Base-by-base conservation (phyloP, 2,888 invertebrate species). In the Sericinus montela region DNA sequence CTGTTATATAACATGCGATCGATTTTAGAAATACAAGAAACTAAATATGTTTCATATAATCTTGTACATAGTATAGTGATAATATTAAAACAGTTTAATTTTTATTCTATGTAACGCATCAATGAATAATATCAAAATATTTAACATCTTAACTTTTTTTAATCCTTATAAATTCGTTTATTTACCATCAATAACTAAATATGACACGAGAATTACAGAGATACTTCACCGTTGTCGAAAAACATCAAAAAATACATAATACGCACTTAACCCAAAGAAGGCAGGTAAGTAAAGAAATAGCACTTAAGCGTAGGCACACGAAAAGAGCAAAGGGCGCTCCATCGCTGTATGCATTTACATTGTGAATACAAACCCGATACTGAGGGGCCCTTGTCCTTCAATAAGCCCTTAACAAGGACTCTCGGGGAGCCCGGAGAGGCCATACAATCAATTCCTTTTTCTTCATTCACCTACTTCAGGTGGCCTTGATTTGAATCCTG, bases 241-340 rank as follows among this genome's bases (percentile, higher is more conserved):
- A 47, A 52, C 58, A 65, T 45, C 25, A 16, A 66, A 68, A 68
- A 64, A 57, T 43, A 59, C 54, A 66, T 69, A 72, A 74, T 65
- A 65, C 63, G 50, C 56, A 58, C 63, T 69, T 56, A 56, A 56
- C 57, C 49, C 58, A 52, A 52, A 52, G 54, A 60, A 63, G 63
- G 62, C 79, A 81, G 77, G 77, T 77, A 78, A 73, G 55, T 65
- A 72, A 69, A 73, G 73, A 70, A 69, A 62, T 64, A 67, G 57
- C 67, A 64, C 65, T 69, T 54, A 61, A 76, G 75, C 75, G 75
- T 65, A 72, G 70, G 67, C 63, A 63, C 67, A 74, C 76, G 72
- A 87, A 88, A 88, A 86, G 86, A 81, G 83, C 87, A 88, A 84
- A 75, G 81, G 71, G 78, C 72, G 72, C 70, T 32, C 32, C 11